Evolutionary conservation across 2,113 vertebrate species (phyloP).

Genomic region (Reinhardtius hippoglossoides): DNA sequence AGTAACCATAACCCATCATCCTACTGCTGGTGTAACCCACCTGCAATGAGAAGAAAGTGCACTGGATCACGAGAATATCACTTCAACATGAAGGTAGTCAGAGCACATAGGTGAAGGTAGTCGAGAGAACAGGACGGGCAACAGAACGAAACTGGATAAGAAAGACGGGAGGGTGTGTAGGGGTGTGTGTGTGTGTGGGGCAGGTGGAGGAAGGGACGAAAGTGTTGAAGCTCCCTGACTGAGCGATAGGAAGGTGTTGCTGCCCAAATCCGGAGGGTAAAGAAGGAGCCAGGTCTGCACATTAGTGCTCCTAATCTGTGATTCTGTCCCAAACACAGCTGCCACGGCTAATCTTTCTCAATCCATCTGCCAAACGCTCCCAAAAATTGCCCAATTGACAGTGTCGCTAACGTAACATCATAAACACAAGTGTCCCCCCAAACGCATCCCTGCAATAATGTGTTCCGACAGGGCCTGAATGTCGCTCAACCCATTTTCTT

Average conservation of each 20-base stretch:
- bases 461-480: slow-evolving; percentile 24
- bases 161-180: slow-evolving; percentile 23
- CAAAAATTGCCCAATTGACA: slow-evolving; percentile 81
- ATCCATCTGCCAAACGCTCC: slow-evolving; percentile 83
- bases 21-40: slow-evolving; percentile 19
- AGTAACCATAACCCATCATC: slow-evolving; percentile 23
- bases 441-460: slow-evolving; percentile 29
- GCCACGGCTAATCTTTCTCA: slow-evolving; percentile 83
- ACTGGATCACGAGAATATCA: not conserved
- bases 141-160: slow-evolving; percentile 18
- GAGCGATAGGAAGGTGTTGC: slow-evolving; percentile 82
- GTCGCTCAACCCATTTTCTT: not conserved
- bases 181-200: slow-evolving; percentile 8
- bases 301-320: slow-evolving; percentile 84
- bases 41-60: slow-evolving; percentile 4
- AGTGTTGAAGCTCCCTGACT: slow-evolving; percentile 79
- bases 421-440: slow-evolving; percentile 53
- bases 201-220: slow-evolving; percentile 53
- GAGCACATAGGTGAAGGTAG: slow-evolving; percentile 14
- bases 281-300: slow-evolving; percentile 84
- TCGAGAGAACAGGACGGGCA: not conserved
- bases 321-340: slow-evolving; percentile 87
- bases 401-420: slow-evolving; percentile 70
- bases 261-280: slow-evolving; percentile 82
- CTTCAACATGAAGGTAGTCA: slow-evolving; percentile 4